Percentiles rank a stretch among this genome's conserved stretches.
phyloP scores from a whole-genome alignment of 2,888 invertebrate genomes.

The Acronicta alni region DNA sequence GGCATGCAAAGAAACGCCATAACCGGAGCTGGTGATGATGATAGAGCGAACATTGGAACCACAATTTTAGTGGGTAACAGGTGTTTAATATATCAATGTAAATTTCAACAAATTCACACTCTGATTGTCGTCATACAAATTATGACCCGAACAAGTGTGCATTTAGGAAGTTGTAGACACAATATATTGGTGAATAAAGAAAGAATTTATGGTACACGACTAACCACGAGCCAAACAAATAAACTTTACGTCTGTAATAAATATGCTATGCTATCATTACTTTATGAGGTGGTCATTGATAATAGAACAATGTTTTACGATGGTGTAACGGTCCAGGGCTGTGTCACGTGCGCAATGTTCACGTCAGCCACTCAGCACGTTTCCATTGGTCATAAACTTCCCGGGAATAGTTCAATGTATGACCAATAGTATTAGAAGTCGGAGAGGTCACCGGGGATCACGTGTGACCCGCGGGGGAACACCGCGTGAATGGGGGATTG shows the following conservation, averaged over 20 bases:
- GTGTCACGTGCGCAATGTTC: conserved; percentile 30
- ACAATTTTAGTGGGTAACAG: too few species aligned
- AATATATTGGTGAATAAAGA: conserved; percentile 29
- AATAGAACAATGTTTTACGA: conserved; percentile 42
- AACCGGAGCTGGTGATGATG: too few species aligned
- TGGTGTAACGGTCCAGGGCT: conserved; percentile 9
- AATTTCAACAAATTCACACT: too few species aligned
- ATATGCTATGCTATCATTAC: conserved; percentile 32
- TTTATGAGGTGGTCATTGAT: conserved; percentile 30
- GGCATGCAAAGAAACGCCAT: too few species aligned
- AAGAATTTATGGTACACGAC: conserved; percentile 19
- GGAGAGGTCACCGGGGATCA: conserved; percentile 14
- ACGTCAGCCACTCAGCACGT: conserved; percentile 25
- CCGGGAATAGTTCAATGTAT: conserved; percentile 23
- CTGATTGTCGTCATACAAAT: not conserved
- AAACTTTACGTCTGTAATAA: conserved; percentile 43
- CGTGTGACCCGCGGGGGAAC: conserved; percentile 2
- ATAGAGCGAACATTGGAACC: too few species aligned
- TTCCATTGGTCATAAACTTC: conserved; percentile 24
- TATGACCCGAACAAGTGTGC: conserved; percentile 1
- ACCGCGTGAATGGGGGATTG: not conserved
- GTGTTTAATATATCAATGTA: not conserved
- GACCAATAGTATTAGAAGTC: conserved; percentile 17
- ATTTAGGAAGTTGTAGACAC: conserved; percentile 7
- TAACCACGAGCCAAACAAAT: conserved; percentile 32